Conservation (phyloP, 2,113 vertebrate genomes). For the Melanostigma gelatinosum region DNA sequence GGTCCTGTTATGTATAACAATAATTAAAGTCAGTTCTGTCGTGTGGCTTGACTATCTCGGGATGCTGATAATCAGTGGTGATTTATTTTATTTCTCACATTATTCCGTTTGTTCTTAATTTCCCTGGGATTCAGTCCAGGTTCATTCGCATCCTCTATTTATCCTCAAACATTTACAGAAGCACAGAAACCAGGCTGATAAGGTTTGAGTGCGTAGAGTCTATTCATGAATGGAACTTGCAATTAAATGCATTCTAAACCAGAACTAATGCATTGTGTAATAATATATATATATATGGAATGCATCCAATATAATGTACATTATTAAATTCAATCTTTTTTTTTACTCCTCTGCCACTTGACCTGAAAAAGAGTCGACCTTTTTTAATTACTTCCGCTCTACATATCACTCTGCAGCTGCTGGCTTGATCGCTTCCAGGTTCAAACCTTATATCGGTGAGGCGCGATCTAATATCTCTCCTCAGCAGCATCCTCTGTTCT, state of each 20-base stretch:
- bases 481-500: not conserved
- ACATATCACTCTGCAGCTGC: slow-evolving; percentile 2
- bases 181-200: not conserved
- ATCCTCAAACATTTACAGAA: slow-evolving; percentile 18
- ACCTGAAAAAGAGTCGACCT: slow-evolving; percentile 1
- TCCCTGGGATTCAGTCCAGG: not conserved
- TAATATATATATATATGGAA: not conserved
- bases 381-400: slow-evolving; percentile 17
- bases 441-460: not conserved
- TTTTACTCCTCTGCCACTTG: slow-evolving; percentile 18
- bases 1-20: not conserved
- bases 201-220: not conserved
- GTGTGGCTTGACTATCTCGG: not conserved
- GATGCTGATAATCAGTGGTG: not conserved
- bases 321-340: not conserved
- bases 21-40: not conserved
- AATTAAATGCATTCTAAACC: not conserved
- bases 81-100: not conserved
- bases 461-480: slow-evolving; percentile 2
- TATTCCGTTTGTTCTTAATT: not conserved
- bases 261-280: not conserved
- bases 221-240: not conserved
- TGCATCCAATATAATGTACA: not conserved
- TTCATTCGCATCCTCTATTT: not conserved
- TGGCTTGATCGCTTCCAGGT: not conserved